A percentile compares a stretch with the other conserved stretches of the same genome.
phyloP scores from a whole-genome alignment of 2,113 vertebrate species.

The Scopus umbretta region DNA sequence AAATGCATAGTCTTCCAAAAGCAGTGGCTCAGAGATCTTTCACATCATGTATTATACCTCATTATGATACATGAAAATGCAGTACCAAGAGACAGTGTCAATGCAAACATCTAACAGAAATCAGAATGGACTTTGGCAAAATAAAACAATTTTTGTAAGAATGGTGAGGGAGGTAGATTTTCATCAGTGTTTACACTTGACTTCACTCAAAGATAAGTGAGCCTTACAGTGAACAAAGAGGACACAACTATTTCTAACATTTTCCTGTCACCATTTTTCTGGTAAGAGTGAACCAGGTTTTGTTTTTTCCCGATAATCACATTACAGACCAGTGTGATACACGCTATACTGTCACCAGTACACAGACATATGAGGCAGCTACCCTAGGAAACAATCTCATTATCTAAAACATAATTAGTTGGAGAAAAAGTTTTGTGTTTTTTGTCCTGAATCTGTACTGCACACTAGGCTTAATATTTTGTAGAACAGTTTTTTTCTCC shows the following conservation, averaged over 20 bases:
- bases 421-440: fast-evolving
- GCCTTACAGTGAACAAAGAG: not conserved
- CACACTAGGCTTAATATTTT: not conserved
- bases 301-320: not conserved
- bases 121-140: not conserved
- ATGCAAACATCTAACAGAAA: not conserved
- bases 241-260: not conserved
- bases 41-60: not conserved
- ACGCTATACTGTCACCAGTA: not conserved
- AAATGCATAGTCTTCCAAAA: not conserved
- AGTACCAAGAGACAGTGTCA: not conserved
- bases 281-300: not conserved
- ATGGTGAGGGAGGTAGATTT: not conserved
- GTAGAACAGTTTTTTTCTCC: not conserved
- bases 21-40: not conserved
- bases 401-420: not conserved
- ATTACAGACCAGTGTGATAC: not conserved
- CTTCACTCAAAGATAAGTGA: not conserved
- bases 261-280: not conserved
- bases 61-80: not conserved
- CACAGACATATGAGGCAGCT: not conserved
- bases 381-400: not conserved
- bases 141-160: not conserved
- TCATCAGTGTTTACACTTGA: not conserved
- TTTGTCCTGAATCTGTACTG: not conserved